These are phyloP conservation scores for Himalopsyche phryganea DNA, from an alignment of 1,140 invertebrate species.

Conservation along the genomic window DNA sequence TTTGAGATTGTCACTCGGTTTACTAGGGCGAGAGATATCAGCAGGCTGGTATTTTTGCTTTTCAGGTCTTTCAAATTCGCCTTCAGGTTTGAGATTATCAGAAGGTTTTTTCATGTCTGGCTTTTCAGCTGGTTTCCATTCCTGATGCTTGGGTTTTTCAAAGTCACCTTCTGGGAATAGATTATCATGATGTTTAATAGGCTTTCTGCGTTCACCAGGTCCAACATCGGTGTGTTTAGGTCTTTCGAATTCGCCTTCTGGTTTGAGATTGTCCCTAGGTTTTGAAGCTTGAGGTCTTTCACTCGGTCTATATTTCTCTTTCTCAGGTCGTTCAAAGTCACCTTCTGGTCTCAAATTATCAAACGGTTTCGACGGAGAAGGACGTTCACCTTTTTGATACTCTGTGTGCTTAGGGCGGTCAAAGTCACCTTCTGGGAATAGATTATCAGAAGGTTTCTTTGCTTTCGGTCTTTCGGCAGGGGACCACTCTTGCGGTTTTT, in stretches of 20 bases:
- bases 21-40: conserved; percentile 43
- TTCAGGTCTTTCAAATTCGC: conserved; percentile 50
- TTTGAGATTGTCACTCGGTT: conserved; percentile 51
- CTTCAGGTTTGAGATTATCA: conserved; percentile 54
- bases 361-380: conserved; percentile 41
- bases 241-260: conserved; percentile 55
- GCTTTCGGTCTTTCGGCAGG: conserved; percentile 57
- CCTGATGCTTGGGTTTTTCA: conserved; percentile 48
- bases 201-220: conserved; percentile 42
- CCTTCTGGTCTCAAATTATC: conserved; percentile 58
- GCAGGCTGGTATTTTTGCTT: conserved; percentile 43
- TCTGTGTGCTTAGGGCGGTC: conserved; percentile 40
- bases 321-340: conserved; percentile 53
- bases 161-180: conserved; percentile 62
- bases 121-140: conserved; percentile 43
- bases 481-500: conserved; percentile 41
- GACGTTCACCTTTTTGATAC: conserved; percentile 45
- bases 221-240: conserved; percentile 40
- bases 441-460: conserved; percentile 58
- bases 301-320: conserved; percentile 49
- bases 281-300: conserved; percentile 52
- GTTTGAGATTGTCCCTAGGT: conserved; percentile 54
- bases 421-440: conserved; percentile 60
- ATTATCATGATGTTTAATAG: conserved; percentile 50
- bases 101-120: conserved; percentile 41